Evolutionary conservation across 1,140 invertebrate species (phyloP), one percentile per base, ranked within the genome.

Genomic region (Caerostris extrusa): DNA sequence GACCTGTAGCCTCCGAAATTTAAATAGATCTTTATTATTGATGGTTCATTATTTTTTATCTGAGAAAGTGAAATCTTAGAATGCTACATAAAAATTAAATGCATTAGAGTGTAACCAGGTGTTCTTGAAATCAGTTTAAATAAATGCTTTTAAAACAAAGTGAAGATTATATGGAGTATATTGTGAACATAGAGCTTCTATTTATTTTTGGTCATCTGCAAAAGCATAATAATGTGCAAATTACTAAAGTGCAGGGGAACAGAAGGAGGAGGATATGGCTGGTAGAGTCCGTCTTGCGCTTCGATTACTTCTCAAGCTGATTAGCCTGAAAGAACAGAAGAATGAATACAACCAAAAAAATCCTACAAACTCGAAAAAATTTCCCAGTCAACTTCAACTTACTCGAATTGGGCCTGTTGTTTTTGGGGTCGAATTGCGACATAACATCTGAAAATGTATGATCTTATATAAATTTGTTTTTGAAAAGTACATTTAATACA

Each of bases 381-480:
- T 64, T 64, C 3, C 12, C 0, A 12, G 17, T 10, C 7, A 64
- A 64, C 12, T n/a, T 2, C 0, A 3, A 71, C 88, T 90, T 77
- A 90, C 88, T 90, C 77, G 88, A 90, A 19, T 57, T 77, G 8
- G 61, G 88, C 19, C 88, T 55, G 53, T 71, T 77, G 55, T 17
- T 57, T 57, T 90, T 90, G 19, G 88, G 55, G 10, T 7, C 55
- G 57, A 90, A 19, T 5, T 53, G 56, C 53, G 77, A n/a, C 64
- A 77, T 57, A 14, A 71, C 57, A 17, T 90, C 88, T 90, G 19
- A 57, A 90, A 90, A 19, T 55, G 56, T n/a, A 90, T 14, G 12
- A 77, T 77, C 50, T 10, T 10, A 3, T 4, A 7, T 77, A 7
- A 77, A 7, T 3, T 34, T 5, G 34, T 34, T 34, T 34, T 34